phyloP scores from a whole-genome alignment of 2,797 vertebrate genomes.

The Limosa lapponica region DNA sequence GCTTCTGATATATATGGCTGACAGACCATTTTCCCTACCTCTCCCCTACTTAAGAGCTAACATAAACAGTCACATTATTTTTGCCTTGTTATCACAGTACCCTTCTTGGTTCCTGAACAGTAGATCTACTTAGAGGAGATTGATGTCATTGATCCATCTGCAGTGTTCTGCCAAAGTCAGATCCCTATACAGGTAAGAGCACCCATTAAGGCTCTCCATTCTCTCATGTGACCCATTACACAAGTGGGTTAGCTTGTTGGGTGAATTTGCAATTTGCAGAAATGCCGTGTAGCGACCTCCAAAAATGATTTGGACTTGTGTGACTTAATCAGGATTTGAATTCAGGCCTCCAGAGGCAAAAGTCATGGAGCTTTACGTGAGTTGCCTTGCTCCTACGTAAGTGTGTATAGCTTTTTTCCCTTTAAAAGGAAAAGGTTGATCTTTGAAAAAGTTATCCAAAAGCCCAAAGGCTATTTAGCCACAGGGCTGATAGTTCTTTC shows the following conservation, averaged over 20 bases:
- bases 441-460: slow-evolving; percentile 1
- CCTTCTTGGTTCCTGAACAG: not conserved
- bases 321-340: not conserved
- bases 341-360: not conserved
- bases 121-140: not conserved
- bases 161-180: not conserved
- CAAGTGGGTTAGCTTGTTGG: not conserved
- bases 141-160: not conserved
- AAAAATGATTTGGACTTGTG: not conserved
- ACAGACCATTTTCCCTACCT: not conserved
- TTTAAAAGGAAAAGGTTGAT: not conserved
- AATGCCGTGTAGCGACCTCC: not conserved
- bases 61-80: not conserved
- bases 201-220: not conserved
- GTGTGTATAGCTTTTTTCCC: not conserved
- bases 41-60: not conserved
- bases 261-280: not conserved
- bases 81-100: not conserved
- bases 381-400: not conserved
- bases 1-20: not conserved
- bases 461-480: slow-evolving; percentile 7
- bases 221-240: not conserved
- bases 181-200: not conserved
- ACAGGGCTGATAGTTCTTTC: slow-evolving; percentile 2
- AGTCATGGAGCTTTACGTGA: not conserved